phyloP scores from a whole-genome alignment of 2,888 invertebrate species.

The Euphydryas editha region DNA sequence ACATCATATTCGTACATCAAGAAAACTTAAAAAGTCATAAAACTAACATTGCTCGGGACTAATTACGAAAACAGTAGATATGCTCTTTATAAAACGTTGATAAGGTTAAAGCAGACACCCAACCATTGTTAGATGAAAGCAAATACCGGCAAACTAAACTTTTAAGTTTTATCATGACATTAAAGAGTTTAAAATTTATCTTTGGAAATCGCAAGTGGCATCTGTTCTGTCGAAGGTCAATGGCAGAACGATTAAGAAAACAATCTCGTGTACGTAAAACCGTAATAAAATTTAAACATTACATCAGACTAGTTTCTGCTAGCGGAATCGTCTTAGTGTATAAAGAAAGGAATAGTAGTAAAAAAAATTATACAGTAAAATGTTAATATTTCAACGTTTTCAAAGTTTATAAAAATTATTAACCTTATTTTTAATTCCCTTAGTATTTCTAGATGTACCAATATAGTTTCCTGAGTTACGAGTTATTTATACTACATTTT shows the following conservation, averaged over 20 bases:
- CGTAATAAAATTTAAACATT: not conserved
- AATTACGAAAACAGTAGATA: not conserved
- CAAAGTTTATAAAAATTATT: too few species aligned
- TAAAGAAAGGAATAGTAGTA: too few species aligned
- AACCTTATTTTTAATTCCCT: too few species aligned
- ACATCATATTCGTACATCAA: not conserved
- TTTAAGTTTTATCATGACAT: conserved; percentile 32
- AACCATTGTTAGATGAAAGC: not conserved
- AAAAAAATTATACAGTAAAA: too few species aligned
- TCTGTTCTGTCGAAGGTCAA: conserved; percentile 34
- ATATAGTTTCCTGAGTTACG: too few species aligned
- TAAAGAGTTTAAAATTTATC: conserved; percentile 24
- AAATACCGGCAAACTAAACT: conserved; percentile 1
- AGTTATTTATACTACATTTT: too few species aligned
- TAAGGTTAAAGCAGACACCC: not conserved
- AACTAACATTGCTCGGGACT: not conserved
- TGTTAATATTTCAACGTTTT: too few species aligned
- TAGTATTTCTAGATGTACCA: too few species aligned
- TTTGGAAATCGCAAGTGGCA: conserved; percentile 23
- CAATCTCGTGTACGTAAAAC: not conserved
- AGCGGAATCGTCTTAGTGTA: too few species aligned
- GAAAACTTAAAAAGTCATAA: not conserved
- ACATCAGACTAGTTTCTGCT: not conserved
- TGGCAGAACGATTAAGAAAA: conserved; percentile 17
- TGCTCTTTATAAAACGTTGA: too few species aligned